Evolutionary conservation across 92 coral and sea anemone genomes (phyloP).

Genomic region (Galaxea fascicularis): DNA sequence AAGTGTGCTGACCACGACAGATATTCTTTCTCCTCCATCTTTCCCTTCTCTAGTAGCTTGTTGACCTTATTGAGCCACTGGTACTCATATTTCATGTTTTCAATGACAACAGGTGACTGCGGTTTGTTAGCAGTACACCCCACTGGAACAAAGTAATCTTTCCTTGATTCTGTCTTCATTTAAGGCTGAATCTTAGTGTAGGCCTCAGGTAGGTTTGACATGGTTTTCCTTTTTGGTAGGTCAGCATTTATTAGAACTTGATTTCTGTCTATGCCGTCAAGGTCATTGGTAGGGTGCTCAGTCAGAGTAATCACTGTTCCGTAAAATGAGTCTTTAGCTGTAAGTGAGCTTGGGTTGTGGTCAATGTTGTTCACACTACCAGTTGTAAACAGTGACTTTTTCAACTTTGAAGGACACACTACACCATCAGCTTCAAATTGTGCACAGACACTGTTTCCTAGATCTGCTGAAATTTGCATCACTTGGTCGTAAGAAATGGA

Average conservation of each 20-base stretch:
- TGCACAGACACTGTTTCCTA: too few species aligned
- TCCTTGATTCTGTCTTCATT: constrained; percentile 35
- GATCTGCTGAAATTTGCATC: too few species aligned
- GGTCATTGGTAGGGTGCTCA: constrained; percentile 38
- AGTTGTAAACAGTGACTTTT: constrained; percentile 60
- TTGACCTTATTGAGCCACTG: constrained; percentile 39
- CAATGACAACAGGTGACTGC: constrained; percentile 14
- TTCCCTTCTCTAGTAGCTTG: constrained; percentile 25
- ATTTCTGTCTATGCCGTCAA: constrained; percentile 54
- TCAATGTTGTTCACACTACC: constrained; percentile 70
- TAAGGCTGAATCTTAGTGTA: constrained; percentile 63
- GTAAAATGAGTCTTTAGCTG: constrained; percentile 65
- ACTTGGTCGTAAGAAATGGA: constrained; percentile 69
- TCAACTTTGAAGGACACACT: constrained; percentile 67
- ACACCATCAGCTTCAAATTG: constrained; percentile 58
- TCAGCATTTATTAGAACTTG: constrained; percentile 47
- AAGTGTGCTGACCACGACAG: constrained; percentile 66
- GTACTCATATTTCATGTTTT: constrained; percentile 22
- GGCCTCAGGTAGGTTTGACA: constrained; percentile 59
- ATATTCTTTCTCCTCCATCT: constrained; percentile 33
- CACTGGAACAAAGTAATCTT: constrained; percentile 43
- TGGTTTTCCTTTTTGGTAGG: constrained; percentile 45
- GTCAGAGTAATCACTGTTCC: constrained; percentile 62
- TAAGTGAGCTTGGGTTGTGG: constrained; percentile 73
- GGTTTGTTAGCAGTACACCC: constrained; percentile 31